Evolutionary conservation across 2,888 invertebrate genomes (phyloP).

Genomic region (Drosophila pegasa): DNA sequence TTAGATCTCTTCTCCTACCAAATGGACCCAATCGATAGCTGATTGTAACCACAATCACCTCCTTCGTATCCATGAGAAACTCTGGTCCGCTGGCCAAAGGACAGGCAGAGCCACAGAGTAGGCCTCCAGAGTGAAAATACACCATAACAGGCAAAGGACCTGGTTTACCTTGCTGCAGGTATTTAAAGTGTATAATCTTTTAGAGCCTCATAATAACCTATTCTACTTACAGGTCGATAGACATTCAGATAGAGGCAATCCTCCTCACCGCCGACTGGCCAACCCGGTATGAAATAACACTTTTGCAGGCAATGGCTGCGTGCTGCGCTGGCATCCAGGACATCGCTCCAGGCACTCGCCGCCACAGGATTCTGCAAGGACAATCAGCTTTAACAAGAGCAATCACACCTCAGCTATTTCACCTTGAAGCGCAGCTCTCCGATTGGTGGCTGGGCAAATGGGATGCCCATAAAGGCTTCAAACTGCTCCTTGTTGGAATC

Average conservation of each 20-base stretch:
- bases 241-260: constrained; percentile 86
- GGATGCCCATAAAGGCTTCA: constrained; percentile 83
- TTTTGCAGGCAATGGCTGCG: constrained; percentile 85
- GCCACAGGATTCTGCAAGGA: constrained; percentile 77
- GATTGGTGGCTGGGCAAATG: constrained; percentile 82
- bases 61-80: constrained; percentile 84
- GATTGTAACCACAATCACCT: constrained; percentile 83
- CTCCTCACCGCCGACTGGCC: constrained; percentile 84
- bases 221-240: constrained; percentile 82
- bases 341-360: constrained; percentile 61
- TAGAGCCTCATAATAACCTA: neutral
- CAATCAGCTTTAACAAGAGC: fast-evolving
- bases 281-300: constrained; percentile 76
- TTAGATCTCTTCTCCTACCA: constrained; percentile 41
- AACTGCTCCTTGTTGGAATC: constrained; percentile 71
- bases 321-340: constrained; percentile 78
- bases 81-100: constrained; percentile 84
- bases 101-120: constrained; percentile 84
- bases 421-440: constrained; percentile 80
- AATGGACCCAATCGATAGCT: constrained; percentile 83
- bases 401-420: constrained; percentile 15
- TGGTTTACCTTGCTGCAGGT: constrained; percentile 14
- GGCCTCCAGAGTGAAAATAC: constrained; percentile 85
- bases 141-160: constrained; percentile 84
- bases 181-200: neutral